Evolutionary conservation across 92 coral and sea anemone species (phyloP), one percentile per base, ranked within the genome.

Genomic region (Actinostola sp.): DNA sequence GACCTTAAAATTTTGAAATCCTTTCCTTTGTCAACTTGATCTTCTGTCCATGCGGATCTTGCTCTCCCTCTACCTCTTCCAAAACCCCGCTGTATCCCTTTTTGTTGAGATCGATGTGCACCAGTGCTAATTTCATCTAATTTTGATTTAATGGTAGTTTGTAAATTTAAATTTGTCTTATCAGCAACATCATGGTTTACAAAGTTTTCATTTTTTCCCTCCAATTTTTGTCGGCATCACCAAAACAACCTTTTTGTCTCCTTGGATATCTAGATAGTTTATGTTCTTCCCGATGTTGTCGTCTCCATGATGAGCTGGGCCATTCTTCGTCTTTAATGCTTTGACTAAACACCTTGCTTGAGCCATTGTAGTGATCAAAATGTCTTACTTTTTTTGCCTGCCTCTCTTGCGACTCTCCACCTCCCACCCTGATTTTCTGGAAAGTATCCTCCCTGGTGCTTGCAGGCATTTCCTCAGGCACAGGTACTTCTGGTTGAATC

Each of bases 61-160:
- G 32, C 29, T 52, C 62, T 50, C 1, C 62, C 74, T 27, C 74
- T 30, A 11, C 74, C 74, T 68, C 74, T 51, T 12, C 61, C 61
- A 50, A 42, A 20, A 20, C 74, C 74, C 33, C 41, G 20, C 27
- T 39, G 26, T 1, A 20, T 3, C 8, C 28, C 32, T 49, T n/a
- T 49, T 31, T 24, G 23, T 34, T 68, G 61, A 32, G 25, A 24
- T 29, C 10, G 41, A 30, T 35, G 0, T 13, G 34, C 53, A 64
- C 30, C 34, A 16, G 0, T 41, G 0, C 10, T 27, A 15, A 6
- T 16, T 19, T 16, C 2, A 15, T 20, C 31, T 16, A 31, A 31
- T 13, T 14, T 29, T 27, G 63, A 57, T 57, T 30, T 27, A 20
- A 57, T 13, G 1, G 63, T 27, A 57, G 63, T 27, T 29, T 57